Evolutionary conservation across 2,113 vertebrate species (phyloP), one percentile per base, ranked within the genome.

Genomic region (Chloebia gouldiae): DNA sequence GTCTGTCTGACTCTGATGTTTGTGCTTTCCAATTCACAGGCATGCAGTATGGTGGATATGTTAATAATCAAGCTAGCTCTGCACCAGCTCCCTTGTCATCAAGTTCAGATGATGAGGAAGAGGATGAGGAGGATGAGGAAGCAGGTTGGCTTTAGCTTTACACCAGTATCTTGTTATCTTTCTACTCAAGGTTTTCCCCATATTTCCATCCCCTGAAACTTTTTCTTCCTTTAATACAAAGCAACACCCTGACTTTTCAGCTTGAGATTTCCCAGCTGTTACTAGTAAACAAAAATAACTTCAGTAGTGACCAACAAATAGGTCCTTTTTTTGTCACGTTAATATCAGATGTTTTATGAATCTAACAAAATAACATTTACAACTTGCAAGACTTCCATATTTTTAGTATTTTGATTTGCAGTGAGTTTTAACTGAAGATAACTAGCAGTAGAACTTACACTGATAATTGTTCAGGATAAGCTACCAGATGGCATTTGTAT

Each of bases 91-190:
- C 99, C 98, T 99, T 98, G 97, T 99, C 99, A 98, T 99, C 99
- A 98, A 98, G 99, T 98, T 99, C 99, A 98, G 99, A 99, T 98
- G 99, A 99, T 97, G 99, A 99, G 93, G 98, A 98, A 98, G 98
- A 99, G 88, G 98, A 99, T 97, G 98, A 99, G 95, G 98, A 98
- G 98, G 98, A 98, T 98, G 99, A 99, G 99, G 99, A 99, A 99
- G 99, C 99, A 99, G 99, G 99, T 99, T 98, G 99, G 99, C 99
- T 99, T 98, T 98, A 98, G 98, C 98, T 99, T 98, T 99, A 98
- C 98, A 97, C 97, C 81, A 96, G 97, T 98, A 94, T 97, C 95
- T 97, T 94, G 64, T 93, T 97, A 90, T 97, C 94, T 97, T 96
- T 91, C 90, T 97, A 53, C 84, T 95, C 77, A 87, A 80, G 42